Base-by-base conservation (phyloP, 2,888 invertebrate species). In the Sthenelais limicola region DNA sequence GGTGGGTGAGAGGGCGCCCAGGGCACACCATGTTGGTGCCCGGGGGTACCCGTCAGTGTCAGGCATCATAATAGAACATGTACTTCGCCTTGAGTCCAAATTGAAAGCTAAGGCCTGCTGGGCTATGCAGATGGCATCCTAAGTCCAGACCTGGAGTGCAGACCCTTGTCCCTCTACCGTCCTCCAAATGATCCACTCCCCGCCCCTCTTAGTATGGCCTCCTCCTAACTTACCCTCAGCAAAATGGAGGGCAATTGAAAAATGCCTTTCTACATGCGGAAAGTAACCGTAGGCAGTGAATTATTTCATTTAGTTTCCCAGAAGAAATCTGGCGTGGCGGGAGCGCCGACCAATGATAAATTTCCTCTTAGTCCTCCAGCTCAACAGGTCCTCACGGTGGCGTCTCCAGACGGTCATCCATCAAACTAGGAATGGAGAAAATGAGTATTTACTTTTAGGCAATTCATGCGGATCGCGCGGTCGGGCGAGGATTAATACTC, bases 221-320 rank as follows among this genome's bases (percentile, higher is more conserved):
- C 7, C 4, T 5, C 62, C 38, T 4, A 5, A 1, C 38, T n/a
- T n/a, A n/a, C 35, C 62, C 62, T 9, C 35, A 28, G 32, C 56
- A 18, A 62, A 62, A 62, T 43, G 38, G 24, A 43, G 56, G 38
- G 62, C 62, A 38, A 62, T 62, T 62, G 62, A 62, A 21, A 35
- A 21, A 35, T 38, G 24, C 26, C 62, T 35, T 32, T 56, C 7
- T 9, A 24, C 38, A 21, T 35, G 62, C 38, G 7, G 21, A 62
- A 28, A 38, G 62, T 62, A 38, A 62, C 38, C 62, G 15, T 5
- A 38, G 38, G 62, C 35, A 26, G 62, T 62, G 62, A 62, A 62
- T 62, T 62, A 62, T 62, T 62, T 62, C 62, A 62, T 62, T 62
- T 62, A 62, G 62, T 62, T 62, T 62, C 62, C 62, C 62, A 26